Evolutionary conservation across 2,113 vertebrate species (phyloP), one percentile per base, ranked within the genome.

Genomic region (Lepisosteus oculatus): DNA sequence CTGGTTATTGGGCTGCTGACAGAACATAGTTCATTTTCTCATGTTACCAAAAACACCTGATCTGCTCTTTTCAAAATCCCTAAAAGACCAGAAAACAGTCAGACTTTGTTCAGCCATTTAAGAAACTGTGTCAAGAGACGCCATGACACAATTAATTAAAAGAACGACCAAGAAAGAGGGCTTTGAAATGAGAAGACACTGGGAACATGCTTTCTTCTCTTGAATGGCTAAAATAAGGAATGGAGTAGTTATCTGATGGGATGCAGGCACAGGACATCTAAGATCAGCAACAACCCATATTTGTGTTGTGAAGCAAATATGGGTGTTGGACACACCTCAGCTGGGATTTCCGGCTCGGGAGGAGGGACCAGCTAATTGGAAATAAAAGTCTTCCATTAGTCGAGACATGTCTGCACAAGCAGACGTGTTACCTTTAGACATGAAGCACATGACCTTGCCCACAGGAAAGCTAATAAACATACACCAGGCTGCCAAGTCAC

Each of bases 331-430:
- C 95, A 94, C 94, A 98, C 96, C 96, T 98, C 95, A 7, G 91
- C 85, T 56, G 93, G 81, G 85, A 87, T 92, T 84, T 97, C 95
- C 13, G 92, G 84, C 79, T 97, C 96, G 43, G 93, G 94, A 59
- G 93, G 86, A 17, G 93, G 95, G 74, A 94, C 92, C 92, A 95
- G 94, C 96, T 97, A 82, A 88, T 90, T 87, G 89, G 93, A 92
- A 90, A 92, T 81, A 95, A 93, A 93, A 95, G 80, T 78, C 76
- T 51, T 78, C 78, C 71, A 83, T 91, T 91, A 91, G 88, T 89
- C 63, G 76, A 72, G 77, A 75, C 74, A 74, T 69, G 72, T 68
- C 71, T 68, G 74, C 43, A 45, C 6, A 74, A 65, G 84, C 77
- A 75, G 77, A 79, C 41, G 70, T 47, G 69, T 61, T 74, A 73